Percentiles rank a stretch among this genome's conserved stretches.
Evolutionary conservation across 2,113 vertebrate species (phyloP).

Genomic region (Lepus europaeus): DNA sequence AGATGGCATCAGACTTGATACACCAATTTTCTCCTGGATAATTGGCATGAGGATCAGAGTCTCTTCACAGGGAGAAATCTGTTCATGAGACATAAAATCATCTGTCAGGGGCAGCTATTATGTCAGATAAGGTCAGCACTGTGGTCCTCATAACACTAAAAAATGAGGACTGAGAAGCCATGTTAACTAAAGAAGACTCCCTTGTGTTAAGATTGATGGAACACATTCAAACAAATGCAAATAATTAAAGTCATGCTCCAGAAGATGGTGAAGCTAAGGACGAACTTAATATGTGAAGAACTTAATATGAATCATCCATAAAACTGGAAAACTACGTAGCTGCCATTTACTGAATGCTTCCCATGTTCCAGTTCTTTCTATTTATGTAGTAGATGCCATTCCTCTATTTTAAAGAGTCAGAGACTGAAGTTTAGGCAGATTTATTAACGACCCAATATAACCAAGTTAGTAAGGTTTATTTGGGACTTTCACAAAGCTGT

Average conservation of each 20-base stretch:
- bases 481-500: not conserved
- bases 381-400: not conserved
- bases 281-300: not conserved
- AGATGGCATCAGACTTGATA: not conserved
- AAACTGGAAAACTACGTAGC: not conserved
- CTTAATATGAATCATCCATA: not conserved
- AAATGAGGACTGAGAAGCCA: not conserved
- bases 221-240: slow-evolving; percentile 14
- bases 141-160: not conserved
- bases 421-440: not conserved
- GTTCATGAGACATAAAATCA: not conserved
- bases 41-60: not conserved
- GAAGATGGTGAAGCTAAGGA: not conserved
- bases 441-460: not conserved
- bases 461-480: not conserved
- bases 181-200: not conserved
- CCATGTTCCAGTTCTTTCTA: not conserved
- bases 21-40: not conserved
- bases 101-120: not conserved
- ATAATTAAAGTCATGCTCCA: not conserved
- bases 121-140: not conserved
- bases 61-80: not conserved
- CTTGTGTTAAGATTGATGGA: not conserved
- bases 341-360: slow-evolving; percentile 25
- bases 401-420: slow-evolving; percentile 42